These are phyloP conservation scores for Epirrhoe alternata DNA, from an alignment of 2,888 invertebrate species.

Conservation along the genomic window DNA sequence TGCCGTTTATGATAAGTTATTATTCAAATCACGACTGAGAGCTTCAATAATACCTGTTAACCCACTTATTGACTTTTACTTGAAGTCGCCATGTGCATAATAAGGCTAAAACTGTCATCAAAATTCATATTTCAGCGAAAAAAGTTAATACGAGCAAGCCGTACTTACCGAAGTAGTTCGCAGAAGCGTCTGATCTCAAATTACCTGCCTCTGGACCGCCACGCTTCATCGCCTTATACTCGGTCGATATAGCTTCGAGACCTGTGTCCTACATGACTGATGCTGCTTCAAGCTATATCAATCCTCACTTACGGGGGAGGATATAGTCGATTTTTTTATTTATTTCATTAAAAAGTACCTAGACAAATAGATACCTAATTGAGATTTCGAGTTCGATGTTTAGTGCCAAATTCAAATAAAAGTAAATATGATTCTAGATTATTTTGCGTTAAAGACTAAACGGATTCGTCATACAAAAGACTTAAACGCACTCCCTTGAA, in stretches of 20 bases:
- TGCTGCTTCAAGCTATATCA: not conserved
- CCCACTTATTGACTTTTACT: too few relatives aligned
- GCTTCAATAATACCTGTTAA: too few relatives aligned
- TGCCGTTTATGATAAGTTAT: too few relatives aligned
- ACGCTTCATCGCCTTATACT: constrained; percentile 27
- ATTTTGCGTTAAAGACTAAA: too few relatives aligned
- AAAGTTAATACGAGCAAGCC: constrained; percentile 17
- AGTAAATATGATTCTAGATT: too few relatives aligned
- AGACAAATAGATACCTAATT: too few relatives aligned
- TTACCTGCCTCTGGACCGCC: constrained; percentile 27
- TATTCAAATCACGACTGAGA: too few relatives aligned
- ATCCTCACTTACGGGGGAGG: too few relatives aligned
- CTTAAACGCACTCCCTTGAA: constrained; percentile 8
- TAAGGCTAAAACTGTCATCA: constrained; percentile 5
- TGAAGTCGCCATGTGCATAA: not conserved
- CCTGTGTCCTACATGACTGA: constrained; percentile 2
- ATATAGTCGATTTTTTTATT: too few relatives aligned
- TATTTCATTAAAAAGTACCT: too few relatives aligned
- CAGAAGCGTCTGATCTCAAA: constrained; percentile 25
- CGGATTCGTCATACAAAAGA: constrained; percentile 3
- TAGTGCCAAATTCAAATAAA: too few relatives aligned
- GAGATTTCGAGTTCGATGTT: too few relatives aligned
- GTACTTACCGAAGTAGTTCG: constrained; percentile 21
- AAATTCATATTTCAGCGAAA: constrained; percentile 23
- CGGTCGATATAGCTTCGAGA: constrained; percentile 15